Evolutionary conservation across 1,140 invertebrate genomes (phyloP), one percentile per base, ranked within the genome.

Genomic region (Drosophila grimshawi): DNA sequence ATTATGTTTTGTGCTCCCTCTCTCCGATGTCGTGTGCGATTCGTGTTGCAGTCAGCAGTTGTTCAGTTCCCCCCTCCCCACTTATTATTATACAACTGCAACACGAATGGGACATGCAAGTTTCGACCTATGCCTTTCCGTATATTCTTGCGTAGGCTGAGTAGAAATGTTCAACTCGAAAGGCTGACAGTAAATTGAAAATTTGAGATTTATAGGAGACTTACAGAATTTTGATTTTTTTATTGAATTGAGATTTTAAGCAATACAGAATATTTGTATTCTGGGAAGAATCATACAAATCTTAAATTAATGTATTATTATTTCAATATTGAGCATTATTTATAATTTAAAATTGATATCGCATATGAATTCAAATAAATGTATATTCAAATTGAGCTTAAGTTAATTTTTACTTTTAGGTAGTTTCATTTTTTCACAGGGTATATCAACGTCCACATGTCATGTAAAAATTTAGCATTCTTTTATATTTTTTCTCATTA

Each of bases 1-100:
- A 90, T 90, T 90, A 90, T 91, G 88, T 74, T 91, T 79, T 89
- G 74, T 71, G 74, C 78, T 80, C 67, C 70, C 78, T 70, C 65
- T 77, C 59, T 71, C 78, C 70, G 62, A 78, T 86, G 82, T 78
- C 81, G 82, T 82, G 76, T 73, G 67, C 76, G 71, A 66, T 79
- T 88, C 76, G 63, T 79, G 79, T 46, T 88, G 80, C 83, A 83
- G 51, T 76, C 39, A 41, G 39, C n/a, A 41, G 39, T 41, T 60
- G 45, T 39, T 29, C 7, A 30, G 51, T 64, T 19, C 29, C 57
- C 55, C 8, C 8, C 39, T 29, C 32, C 19, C 52, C 32, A 59
- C 32, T 45, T 70, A 64, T 59, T 65, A 77, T 86, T 88, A 88
- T 63, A 71, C 72, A 81, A 80, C 73, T 88, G 85, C 77, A 80